Evolutionary conservation across 2,113 vertebrate genomes (phyloP).

Genomic region (Marcusenius ussheri): DNA sequence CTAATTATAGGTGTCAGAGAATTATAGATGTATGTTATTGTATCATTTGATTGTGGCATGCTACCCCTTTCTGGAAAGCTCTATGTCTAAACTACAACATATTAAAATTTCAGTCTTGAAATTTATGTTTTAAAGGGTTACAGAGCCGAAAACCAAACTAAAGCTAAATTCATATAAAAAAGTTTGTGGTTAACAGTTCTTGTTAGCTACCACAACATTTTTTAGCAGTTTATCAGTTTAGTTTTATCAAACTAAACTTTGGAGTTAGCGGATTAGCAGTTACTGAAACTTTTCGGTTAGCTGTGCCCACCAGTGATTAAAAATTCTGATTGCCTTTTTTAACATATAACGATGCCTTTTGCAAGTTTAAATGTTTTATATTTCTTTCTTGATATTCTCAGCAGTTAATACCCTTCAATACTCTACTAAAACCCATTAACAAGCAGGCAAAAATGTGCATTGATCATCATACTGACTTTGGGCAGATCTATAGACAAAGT

Average conservation of each 20-base stretch:
- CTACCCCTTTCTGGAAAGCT: neutral
- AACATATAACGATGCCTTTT: neutral
- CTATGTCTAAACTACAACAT: neutral
- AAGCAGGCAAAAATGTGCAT: slow-evolving; percentile 32
- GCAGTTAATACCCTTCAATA: neutral
- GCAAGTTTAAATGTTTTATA: neutral
- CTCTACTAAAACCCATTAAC: neutral
- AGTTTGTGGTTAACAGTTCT: neutral
- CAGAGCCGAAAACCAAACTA: neutral
- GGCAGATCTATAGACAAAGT: neutral
- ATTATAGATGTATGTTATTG: too few relatives aligned
- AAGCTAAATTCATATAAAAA: neutral
- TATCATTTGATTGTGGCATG: neutral
- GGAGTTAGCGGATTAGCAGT: neutral
- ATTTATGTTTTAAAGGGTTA: neutral
- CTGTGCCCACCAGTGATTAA: neutral
- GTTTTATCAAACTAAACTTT: neutral
- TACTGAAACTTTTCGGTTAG: neutral
- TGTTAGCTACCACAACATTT: neutral
- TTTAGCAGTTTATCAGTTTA: neutral
- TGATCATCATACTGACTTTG: slow-evolving; percentile 24
- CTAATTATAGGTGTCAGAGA: neutral
- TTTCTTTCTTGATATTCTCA: neutral
- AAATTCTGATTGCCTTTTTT: neutral
- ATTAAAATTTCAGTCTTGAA: neutral